Base-by-base conservation (phyloP, 1,140 invertebrate genomes). In the Drosophila ananassae region DNA sequence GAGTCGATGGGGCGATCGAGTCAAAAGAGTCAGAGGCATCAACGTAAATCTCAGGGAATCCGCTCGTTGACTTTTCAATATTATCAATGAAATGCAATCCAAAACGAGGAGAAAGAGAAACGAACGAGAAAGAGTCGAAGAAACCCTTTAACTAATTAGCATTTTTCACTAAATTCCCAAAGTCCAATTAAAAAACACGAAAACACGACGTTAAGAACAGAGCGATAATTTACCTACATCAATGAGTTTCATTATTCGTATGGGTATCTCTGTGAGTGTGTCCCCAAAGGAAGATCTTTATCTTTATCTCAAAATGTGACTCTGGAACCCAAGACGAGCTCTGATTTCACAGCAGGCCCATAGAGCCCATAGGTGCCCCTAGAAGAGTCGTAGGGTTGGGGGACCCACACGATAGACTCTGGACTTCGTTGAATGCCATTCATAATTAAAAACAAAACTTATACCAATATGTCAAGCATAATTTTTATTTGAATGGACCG, bases 401-500 rank as follows among this genome's bases (percentile, higher is more conserved):
- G 30, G 72, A 74, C 72, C 78, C 83, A 87, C 83, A 83, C 79
- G 64, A 87, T 61, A 48, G 55, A 28, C 57, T 25, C 41, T 8
- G 24, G 24, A 32, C 34, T 37, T 37, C 37, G 56, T 41, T 48
- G 71, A 56, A 76, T 79, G 83, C 66, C 83, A 83, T 83, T 89
- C 84, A 89, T 89, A 89, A 89, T 89, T 89, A 89, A 89, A 89
- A 89, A 79, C 76, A 63, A 89, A 89, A 89, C 60, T 89, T 89
- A 89, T 89, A 89, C 83, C 83, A 89, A 89, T 89, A 89, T 89
- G 83, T 89, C 83, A 82, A 89, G 83, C 83, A 89, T 89, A 89
- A 89, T 89, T 89, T 89, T 83, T 73, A 89, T 89, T 83, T 83
- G 72, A 87, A 89, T 83, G 63, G 67, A 22, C 64, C 41, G 24